Percentiles rank a stretch among this genome's conserved stretches.
phyloP scores from a whole-genome alignment of 2,888 invertebrate species.

The Amphimallon solstitiale region DNA sequence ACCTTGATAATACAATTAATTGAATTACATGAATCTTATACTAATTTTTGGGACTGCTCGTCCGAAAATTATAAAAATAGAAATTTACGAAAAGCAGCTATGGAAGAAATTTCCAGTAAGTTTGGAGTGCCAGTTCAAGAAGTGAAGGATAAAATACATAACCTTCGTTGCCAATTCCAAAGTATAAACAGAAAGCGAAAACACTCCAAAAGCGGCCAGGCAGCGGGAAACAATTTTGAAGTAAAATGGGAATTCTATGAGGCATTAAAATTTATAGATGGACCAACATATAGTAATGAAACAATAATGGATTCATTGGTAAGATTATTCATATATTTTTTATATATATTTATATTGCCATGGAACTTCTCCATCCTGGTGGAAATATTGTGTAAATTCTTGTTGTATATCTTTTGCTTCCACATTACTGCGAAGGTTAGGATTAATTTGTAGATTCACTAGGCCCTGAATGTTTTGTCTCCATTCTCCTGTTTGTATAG shows the following conservation, averaged over 20 bases:
- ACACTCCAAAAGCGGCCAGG: slow-evolving; percentile 41
- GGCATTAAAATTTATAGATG: slow-evolving; percentile 38
- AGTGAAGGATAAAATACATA: slow-evolving; percentile 40
- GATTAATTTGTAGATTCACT: slow-evolving; percentile 19
- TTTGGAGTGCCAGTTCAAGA: slow-evolving; percentile 32
- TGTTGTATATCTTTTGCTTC: slow-evolving; percentile 35
- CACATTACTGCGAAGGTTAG: slow-evolving; percentile 25
- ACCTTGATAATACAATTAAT: no score
- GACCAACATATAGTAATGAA: slow-evolving; percentile 34
- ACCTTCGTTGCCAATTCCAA: slow-evolving; percentile 39
- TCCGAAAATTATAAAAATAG: no score
- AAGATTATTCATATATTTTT: slow-evolving; percentile 28
- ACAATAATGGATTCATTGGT: slow-evolving; percentile 40
- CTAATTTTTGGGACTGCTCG: no score
- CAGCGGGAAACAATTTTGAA: slow-evolving; percentile 38
- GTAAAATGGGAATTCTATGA: slow-evolving; percentile 43
- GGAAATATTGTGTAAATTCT: slow-evolving; percentile 38
- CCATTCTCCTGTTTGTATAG: background rate
- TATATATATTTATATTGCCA: slow-evolving; percentile 42
- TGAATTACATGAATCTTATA: no score
- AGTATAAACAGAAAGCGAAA: slow-evolving; percentile 8
- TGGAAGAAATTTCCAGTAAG: slow-evolving; percentile 27
- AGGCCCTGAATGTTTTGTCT: background rate
- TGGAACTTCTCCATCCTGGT: slow-evolving; percentile 39
- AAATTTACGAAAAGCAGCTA: no score